Evolutionary conservation across 2,888 invertebrate genomes (phyloP), one percentile per base, ranked within the genome.

Genomic region (Halictus quadricinctus): DNA sequence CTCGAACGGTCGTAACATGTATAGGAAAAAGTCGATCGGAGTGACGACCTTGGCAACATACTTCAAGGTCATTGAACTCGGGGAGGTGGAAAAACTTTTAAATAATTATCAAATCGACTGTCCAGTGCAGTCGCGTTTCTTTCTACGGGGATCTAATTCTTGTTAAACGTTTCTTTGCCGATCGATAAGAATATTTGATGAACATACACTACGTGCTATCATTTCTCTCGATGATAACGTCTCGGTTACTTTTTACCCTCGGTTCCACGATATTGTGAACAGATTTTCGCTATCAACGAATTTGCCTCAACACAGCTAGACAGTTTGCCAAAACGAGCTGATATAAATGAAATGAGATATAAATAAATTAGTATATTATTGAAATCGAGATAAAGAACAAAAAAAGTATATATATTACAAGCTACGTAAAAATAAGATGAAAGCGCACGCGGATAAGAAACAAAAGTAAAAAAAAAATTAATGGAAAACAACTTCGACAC

Each of bases 201-300:
- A 70, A n/a, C 13, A 43, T 43, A 10, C 36, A 36, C 41, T 21
- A 36, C 66, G 66, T 13, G 43, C 12, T n/a, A 70, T 41, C n/a
- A 7, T 70, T 70, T 70, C 43, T 41, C 43, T 41, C 10, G 43
- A 43, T 13, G n/a, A 70, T 43, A 70, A 70, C 43, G n/a, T 70
- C 21, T 70, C 43, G 18, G 72, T 77, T 18, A n/a, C 2, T n/a
- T 76, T 76, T 15, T 15, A 60, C 54, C 41, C 43, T 70, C 10
- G 50, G 43, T 78, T 69, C 50, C 72, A 87, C 66, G 79, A 86
- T 81, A 91, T 87, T 90, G 89, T 89, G 87, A 91, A 92, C 90
- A 89, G 90, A 90, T 91, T 91, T 91, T 90, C 89, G 90, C 88
- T 89, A 90, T 85, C 88, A 90, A 90, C 87, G 87, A 91, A 92